Base-by-base conservation (phyloP, 2,113 vertebrate species). In the Tupaia tana region DNA sequence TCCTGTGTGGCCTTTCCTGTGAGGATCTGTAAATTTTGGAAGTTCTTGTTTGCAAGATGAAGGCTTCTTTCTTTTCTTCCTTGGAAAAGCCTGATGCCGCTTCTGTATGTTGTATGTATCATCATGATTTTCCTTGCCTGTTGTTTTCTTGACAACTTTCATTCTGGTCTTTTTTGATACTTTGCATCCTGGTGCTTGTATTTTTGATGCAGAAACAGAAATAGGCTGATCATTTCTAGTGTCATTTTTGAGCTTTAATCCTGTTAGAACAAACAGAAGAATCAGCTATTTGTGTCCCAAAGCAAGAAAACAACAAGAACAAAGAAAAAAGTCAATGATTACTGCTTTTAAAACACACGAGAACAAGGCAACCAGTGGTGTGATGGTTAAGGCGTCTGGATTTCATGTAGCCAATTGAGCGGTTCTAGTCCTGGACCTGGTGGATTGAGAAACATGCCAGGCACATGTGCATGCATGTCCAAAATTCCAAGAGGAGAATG, bases 181-280 rank as follows among this genome's bases (percentile, higher is more conserved):
- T 71, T 63, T 83, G 56, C 81, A 15, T 77, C 80, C 70, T 77
- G 94, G 27, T 81, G 58, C 14, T 87, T 93, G 80, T 56, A 86
- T 69, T 93, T 95, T 80, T 93, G 88, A 96, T 54, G 81, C 11
- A 93, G 85, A 73, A 91, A 58, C 12, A 85, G 78, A 78, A 31
- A 81, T 12, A 85, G 34, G 29, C 24, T 80, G 70, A 64, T 84
- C 43, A 69, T 88, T 92, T 85, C 56, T 69, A 89, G 88, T 86
- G 73, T 90, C n/a, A 66, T 69, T 86, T 93, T 70, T 92, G 73
- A 91, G 71, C 69, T 93, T 97, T 81, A 97, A 70, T 13, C 95
- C 92, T 97, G 96, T 95, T 78, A 67, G 70, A 74, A 96, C 25
- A 95, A 95, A 95, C 19, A 96, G 43, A 96, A 96, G 10, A 95